Evolutionary conservation across 2,113 vertebrate species (phyloP).

Genomic region (zebrafish (Danio rerio)): DNA sequence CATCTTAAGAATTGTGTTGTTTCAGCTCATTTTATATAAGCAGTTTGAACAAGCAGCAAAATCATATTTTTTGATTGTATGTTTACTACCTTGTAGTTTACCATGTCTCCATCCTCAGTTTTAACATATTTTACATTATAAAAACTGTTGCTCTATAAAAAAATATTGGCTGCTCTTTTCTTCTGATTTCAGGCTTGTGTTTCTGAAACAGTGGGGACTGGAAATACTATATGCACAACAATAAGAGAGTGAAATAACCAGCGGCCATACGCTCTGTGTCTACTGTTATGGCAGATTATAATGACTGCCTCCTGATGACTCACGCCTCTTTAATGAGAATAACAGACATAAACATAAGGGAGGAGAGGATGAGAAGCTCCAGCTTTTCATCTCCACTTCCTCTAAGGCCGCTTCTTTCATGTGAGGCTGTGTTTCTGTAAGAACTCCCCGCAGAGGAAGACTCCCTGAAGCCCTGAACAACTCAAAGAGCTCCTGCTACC

Average conservation of each 20-base stretch:
- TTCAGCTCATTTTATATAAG: no score
- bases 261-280: conserved; percentile 15
- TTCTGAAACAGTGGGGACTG: background rate
- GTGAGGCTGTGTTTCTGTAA: conserved; percentile 22
- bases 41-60: no score
- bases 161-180: no score
- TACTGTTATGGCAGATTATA: conserved; percentile 3
- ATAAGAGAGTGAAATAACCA: conserved; percentile 21
- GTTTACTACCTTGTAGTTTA: no score
- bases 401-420: conserved; percentile 10
- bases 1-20: no score
- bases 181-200: no score
- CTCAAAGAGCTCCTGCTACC: background rate
- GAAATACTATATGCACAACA: background rate
- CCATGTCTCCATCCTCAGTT: no score
- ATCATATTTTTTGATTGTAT: no score
- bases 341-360: conserved; percentile 30
- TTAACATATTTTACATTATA: no score
- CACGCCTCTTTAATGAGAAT: conserved; percentile 24
- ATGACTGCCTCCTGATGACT: conserved; percentile 26
- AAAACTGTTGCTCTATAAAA: no score
- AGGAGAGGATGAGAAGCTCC: conserved; percentile 15
- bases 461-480: background rate
- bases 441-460: conserved; percentile 17
- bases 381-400: conserved; percentile 19